Evolutionary conservation across 1,140 invertebrate species (phyloP).

Genomic region (Drosophila sucinea): DNA sequence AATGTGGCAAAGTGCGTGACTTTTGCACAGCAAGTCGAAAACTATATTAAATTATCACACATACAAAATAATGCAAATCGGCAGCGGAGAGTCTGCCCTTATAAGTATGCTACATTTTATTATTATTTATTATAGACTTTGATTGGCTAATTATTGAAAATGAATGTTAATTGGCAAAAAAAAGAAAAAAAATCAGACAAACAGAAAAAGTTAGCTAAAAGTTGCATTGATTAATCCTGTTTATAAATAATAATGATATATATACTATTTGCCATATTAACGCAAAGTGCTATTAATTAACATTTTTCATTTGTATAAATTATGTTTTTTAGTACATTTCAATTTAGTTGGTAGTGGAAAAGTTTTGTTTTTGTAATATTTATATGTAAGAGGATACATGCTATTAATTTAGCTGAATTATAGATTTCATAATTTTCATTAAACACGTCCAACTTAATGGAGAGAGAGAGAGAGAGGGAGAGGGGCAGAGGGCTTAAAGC

Average conservation of each 20-base stretch:
- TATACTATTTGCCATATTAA: neutral
- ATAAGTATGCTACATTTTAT: slow-evolving; percentile 53
- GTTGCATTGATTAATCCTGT: slow-evolving; percentile 4
- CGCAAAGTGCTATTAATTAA: neutral
- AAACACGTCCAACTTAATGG: neutral
- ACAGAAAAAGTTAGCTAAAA: neutral
- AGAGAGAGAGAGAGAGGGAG: neutral
- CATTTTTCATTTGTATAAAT: neutral
- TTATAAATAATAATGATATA: slow-evolving; percentile 7
- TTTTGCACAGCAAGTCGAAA: slow-evolving; percentile 47
- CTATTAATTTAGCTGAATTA: neutral
- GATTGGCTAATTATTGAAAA: slow-evolving; percentile 10
- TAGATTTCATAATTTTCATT: slow-evolving; percentile 11
- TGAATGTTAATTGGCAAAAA: slow-evolving; percentile 30
- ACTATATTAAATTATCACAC: slow-evolving; percentile 66
- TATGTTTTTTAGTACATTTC: neutral
- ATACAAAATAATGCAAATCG: slow-evolving; percentile 59
- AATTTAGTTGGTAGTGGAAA: neutral
- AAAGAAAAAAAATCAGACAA: neutral
- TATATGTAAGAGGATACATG: neutral
- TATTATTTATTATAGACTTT: slow-evolving; percentile 10
- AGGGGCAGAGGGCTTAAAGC: slow-evolving; percentile 14
- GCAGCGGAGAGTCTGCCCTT: slow-evolving; percentile 11
- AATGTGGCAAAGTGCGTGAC: slow-evolving; percentile 61
- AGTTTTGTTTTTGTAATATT: neutral